Conservation (phyloP, 2,888 invertebrate genomes). For the Synergus japonicus region DNA sequence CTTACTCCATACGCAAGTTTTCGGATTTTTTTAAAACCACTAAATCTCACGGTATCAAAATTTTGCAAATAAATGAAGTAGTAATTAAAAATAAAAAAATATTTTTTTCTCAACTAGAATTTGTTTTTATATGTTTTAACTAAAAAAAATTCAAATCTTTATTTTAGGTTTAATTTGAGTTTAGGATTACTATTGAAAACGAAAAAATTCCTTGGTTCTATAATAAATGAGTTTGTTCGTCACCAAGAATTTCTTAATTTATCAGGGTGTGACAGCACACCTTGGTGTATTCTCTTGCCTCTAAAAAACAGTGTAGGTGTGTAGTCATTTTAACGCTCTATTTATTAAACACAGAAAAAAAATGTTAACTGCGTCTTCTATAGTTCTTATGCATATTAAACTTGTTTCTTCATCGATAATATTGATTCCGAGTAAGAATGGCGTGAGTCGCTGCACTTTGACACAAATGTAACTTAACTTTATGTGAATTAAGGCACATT, state of each 20-base stretch:
- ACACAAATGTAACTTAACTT: constrained; percentile 4
- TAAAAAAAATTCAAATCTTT: no score
- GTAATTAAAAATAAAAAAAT: background rate
- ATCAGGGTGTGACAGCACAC: no score
- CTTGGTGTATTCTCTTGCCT: no score
- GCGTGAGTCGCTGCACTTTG: constrained; percentile 9
- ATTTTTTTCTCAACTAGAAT: background rate
- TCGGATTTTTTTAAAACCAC: background rate
- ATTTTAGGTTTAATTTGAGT: no score
- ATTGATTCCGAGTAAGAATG: constrained; percentile 13
- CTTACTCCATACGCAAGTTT: background rate
- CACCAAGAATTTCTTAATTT: no score
- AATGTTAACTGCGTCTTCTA: background rate
- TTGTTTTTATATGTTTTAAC: no score
- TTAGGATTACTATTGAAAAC: background rate
- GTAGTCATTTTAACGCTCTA: constrained; percentile 16
- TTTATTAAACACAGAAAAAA: background rate
- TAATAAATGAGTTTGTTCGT: background rate
- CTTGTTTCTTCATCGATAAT: background rate
- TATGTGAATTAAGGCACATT: background rate
- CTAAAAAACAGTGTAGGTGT: background rate
- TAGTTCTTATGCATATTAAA: constrained; percentile 1
- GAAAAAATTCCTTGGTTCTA: background rate
- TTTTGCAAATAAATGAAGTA: background rate
- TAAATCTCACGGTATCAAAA: background rate